phyloP scores from a whole-genome alignment of 2,113 vertebrate genomes.

The Chionomys nivalis region DNA sequence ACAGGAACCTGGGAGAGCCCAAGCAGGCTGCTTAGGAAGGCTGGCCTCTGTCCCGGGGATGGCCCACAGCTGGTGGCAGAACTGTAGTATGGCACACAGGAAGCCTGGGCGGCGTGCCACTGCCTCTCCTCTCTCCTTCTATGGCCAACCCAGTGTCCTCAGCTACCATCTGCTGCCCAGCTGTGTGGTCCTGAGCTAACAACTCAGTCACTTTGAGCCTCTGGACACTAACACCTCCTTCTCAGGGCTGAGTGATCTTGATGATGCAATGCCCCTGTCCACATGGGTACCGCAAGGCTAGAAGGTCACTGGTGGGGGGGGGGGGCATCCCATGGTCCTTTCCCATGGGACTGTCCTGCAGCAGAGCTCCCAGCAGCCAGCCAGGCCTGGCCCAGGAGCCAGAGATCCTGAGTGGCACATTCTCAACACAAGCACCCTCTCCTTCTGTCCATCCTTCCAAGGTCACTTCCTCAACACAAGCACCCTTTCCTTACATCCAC shows the following conservation, averaged over 20 bases:
- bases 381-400: background rate
- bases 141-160: background rate
- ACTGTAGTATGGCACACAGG: background rate
- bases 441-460: background rate
- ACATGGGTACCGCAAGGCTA: background rate
- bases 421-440: fast-evolving
- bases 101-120: background rate
- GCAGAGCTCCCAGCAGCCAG: background rate
- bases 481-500: background rate
- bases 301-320: background rate
- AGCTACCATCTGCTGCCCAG: background rate
- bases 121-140: background rate
- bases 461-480: slow-evolving; percentile 78
- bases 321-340: background rate
- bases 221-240: background rate
- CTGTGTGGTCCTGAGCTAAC: background rate
- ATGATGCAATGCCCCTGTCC: background rate
- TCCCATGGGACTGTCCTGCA: background rate
- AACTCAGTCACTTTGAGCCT: background rate
- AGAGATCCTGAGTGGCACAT: background rate
- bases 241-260: background rate
- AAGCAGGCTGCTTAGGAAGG: background rate
- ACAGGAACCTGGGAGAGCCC: background rate
- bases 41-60: background rate
- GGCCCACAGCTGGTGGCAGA: background rate